Conservation (phyloP, 1,140 invertebrate species). For the Drosophila nasuta region DNA sequence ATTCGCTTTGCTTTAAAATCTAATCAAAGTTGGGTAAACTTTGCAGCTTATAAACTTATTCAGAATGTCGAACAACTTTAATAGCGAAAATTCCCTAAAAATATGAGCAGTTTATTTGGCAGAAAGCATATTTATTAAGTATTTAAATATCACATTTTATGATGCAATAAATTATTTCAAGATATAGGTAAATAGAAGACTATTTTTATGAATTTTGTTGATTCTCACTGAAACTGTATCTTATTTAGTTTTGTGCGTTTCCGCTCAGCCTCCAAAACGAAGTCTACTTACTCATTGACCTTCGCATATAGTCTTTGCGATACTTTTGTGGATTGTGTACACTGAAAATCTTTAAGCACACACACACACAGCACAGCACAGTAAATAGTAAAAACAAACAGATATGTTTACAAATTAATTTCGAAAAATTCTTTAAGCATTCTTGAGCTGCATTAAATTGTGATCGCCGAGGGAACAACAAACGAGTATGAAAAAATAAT, state of each 20-base stretch:
- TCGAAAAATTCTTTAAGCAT: conserved; percentile 24
- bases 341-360: conserved; percentile 7
- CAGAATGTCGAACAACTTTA: too few relatives aligned
- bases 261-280: background rate
- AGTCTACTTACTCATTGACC: background rate
- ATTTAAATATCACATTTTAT: too few relatives aligned
- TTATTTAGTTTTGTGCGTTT: background rate
- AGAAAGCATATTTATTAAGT: too few relatives aligned
- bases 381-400: conserved; percentile 14
- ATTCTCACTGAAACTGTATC: background rate
- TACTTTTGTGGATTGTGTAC: conserved; percentile 9
- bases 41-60: too few relatives aligned
- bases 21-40: background rate
- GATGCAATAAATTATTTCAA: too few relatives aligned
- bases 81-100: too few relatives aligned
- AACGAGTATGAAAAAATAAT: conserved; percentile 29
- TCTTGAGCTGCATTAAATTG: conserved; percentile 35
- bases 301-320: conserved; percentile 4
- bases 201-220: too few relatives aligned
- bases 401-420: conserved; percentile 32
- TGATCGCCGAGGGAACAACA: background rate
- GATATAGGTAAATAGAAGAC: too few relatives aligned
- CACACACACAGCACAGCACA: background rate
- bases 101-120: too few relatives aligned
- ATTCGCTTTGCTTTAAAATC: background rate